phyloP scores from a whole-genome alignment of 2,113 vertebrate genomes.

The Colius striatus region DNA sequence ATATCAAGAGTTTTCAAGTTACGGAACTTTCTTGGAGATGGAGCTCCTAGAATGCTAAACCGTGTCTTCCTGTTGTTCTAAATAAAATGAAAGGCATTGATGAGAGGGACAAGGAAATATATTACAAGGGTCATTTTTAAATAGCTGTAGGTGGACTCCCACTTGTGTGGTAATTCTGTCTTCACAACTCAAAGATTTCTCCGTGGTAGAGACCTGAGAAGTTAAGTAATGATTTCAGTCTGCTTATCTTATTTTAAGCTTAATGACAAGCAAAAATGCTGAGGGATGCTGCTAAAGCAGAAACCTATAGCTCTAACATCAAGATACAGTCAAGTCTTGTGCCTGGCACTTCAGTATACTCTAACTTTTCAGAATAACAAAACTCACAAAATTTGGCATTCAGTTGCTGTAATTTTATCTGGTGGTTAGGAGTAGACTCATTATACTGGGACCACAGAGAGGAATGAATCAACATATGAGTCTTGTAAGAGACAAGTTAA shows the following conservation, averaged over 20 bases:
- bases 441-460: constrained; percentile 7
- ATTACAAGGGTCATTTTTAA: neutral
- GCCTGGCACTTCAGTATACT: neutral
- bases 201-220: neutral
- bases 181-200: neutral
- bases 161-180: neutral
- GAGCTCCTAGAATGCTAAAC: neutral
- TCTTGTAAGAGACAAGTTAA: constrained; percentile 52
- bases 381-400: neutral
- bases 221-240: neutral
- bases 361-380: neutral
- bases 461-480: constrained; percentile 23
- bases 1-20: neutral
- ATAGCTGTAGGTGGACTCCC: neutral
- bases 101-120: neutral
- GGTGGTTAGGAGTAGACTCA: neutral
- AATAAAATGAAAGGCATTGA: neutral
- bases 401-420: neutral
- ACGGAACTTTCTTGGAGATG: neutral
- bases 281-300: neutral
- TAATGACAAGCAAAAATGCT: neutral
- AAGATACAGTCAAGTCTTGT: neutral
- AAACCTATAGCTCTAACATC: neutral
- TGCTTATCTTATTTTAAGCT: neutral
- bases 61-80: neutral